phyloP scores from a whole-genome alignment of 2,113 vertebrate species.

The Stomatorhinus ivindoensis region DNA sequence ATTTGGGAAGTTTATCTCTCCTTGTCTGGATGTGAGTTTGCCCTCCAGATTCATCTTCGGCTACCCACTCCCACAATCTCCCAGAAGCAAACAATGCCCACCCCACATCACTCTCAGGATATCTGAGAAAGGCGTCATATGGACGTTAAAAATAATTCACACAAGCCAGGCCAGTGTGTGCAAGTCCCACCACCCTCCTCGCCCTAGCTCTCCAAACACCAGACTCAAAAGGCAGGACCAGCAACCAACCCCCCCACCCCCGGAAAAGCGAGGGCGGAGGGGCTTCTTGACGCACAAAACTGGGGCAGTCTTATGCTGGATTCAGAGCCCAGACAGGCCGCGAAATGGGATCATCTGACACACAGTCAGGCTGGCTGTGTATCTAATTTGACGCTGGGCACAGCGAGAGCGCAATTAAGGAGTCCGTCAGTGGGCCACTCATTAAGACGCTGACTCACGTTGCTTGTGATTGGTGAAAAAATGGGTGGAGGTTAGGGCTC shows the following conservation, averaged over 20 bases:
- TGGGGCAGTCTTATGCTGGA: slow-evolving; percentile 6
- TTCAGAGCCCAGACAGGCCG: slow-evolving; percentile 14
- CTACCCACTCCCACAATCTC: background rate
- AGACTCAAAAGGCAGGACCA: background rate
- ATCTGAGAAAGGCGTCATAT: background rate
- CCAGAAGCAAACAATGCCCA: background rate
- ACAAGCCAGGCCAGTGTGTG: background rate
- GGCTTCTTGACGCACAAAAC: background rate
- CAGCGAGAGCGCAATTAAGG: background rate
- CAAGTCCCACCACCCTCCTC: background rate
- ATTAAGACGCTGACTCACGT: background rate
- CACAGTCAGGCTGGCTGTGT: slow-evolving; percentile 18
- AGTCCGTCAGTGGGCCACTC: background rate
- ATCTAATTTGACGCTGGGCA: slow-evolving; percentile 31
- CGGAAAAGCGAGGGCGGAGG: background rate
- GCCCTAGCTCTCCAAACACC: background rate
- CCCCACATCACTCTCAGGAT: background rate
- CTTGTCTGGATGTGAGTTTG: background rate
- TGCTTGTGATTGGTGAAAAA: background rate
- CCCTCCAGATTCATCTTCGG: background rate
- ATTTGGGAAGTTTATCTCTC: background rate
- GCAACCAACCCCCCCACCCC: background rate
- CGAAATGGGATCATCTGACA: slow-evolving; percentile 12
- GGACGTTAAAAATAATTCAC: background rate
- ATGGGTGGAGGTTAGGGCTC: background rate